phyloP scores from a whole-genome alignment of 2,888 invertebrate genomes.

The Phrixothrix hirtus region DNA sequence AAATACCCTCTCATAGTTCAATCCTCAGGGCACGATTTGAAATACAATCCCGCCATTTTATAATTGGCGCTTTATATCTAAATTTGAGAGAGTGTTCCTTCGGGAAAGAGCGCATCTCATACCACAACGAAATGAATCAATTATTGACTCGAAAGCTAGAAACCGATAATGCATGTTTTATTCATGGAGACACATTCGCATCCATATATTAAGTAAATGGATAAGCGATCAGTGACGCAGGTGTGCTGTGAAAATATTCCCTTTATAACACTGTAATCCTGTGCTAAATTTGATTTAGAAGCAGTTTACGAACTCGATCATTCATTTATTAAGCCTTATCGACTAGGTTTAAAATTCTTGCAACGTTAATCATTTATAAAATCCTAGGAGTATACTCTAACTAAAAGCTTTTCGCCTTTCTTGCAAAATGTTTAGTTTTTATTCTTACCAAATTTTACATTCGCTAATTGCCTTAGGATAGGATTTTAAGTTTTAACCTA shows the following conservation, averaged over 20 bases:
- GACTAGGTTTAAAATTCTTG: slow-evolving; percentile 32
- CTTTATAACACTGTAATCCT: slow-evolving; percentile 47
- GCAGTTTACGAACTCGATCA: slow-evolving; percentile 47
- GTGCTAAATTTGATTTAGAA: slow-evolving; percentile 49
- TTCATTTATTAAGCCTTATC: slow-evolving; percentile 44
- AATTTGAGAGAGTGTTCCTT: no score
- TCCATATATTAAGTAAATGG: slow-evolving; percentile 48
- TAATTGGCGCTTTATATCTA: no score
- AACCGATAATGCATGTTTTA: slow-evolving; percentile 41
- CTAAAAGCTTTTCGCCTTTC: no score
- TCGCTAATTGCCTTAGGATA: no score
- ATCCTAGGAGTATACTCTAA: slow-evolving; percentile 5
- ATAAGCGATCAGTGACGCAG: slow-evolving; percentile 45
- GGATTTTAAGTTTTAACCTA: no score
- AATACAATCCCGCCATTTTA: no score
- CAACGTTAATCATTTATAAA: slow-evolving; percentile 32
- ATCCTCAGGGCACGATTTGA: no score
- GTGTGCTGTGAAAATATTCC: slow-evolving; percentile 48
- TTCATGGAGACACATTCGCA: slow-evolving; percentile 48
- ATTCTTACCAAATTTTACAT: no score
- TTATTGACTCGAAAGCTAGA: slow-evolving; percentile 29
- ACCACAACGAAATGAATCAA: slow-evolving; percentile 27
- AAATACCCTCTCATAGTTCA: no score
- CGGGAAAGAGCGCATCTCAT: no score
- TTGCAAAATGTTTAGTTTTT: no score